phyloP scores from a whole-genome alignment of 2,797 vertebrate species.

The Micropoecilia bifurca region DNA sequence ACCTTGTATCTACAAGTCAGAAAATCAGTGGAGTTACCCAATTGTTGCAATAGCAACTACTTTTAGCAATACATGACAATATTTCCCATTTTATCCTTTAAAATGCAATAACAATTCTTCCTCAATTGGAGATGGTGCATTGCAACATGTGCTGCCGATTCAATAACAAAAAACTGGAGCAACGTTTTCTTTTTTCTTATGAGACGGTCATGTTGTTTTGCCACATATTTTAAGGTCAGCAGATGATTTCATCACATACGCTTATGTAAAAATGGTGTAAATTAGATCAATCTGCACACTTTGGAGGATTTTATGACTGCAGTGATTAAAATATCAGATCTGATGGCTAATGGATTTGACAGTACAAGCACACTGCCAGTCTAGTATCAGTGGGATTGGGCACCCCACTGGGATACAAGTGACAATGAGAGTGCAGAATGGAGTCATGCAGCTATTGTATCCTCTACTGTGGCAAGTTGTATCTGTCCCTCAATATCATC shows the following conservation, averaged over 20 bases:
- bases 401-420: neutral
- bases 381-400: neutral
- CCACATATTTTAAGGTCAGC: neutral
- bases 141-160: neutral
- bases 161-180: neutral
- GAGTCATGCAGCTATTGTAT: constrained; percentile 2
- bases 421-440: neutral
- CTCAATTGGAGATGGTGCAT: neutral
- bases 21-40: neutral
- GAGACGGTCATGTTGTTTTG: neutral
- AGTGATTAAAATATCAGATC: constrained; percentile 4
- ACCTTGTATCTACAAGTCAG: neutral
- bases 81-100: neutral
- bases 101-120: neutral
- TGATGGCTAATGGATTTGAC: neutral
- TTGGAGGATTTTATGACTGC: neutral
- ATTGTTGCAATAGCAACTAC: neutral
- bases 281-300: neutral
- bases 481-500: neutral
- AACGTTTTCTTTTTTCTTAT: neutral
- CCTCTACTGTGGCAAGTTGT: neutral
- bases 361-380: neutral
- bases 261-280: neutral
- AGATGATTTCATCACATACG: neutral
- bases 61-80: neutral